These are phyloP conservation scores for Smutsia temminckii DNA, from an alignment of 2,797 vertebrate genomes.

Conservation along the genomic window DNA sequence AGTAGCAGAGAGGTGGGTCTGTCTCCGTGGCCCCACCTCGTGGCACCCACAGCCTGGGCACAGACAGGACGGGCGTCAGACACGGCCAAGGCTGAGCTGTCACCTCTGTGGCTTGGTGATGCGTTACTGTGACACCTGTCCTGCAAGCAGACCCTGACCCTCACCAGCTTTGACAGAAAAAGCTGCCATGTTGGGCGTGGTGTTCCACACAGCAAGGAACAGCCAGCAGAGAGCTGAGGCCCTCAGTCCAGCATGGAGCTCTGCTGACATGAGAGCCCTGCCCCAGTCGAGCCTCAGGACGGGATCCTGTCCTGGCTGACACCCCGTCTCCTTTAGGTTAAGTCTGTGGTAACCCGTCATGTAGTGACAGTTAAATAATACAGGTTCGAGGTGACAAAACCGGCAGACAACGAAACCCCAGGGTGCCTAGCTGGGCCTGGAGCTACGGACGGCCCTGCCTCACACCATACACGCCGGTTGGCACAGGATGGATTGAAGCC, in stretches of 20 bases:
- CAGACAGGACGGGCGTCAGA: background rate
- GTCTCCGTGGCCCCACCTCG: background rate
- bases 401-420: background rate
- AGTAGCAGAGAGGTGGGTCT: background rate
- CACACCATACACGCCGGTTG: no score
- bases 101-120: no score
- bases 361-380: background rate
- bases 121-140: background rate
- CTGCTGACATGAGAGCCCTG: no score
- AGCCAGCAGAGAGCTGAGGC: background rate
- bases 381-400: background rate
- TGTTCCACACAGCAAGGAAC: background rate
- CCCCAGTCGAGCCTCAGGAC: fast-evolving
- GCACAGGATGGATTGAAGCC: no score
- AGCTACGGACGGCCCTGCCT: background rate
- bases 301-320: fast-evolving
- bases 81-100: background rate
- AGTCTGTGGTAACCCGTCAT: background rate
- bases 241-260: background rate
- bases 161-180: background rate
- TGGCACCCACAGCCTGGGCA: background rate
- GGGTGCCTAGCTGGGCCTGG: background rate
- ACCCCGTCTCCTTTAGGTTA: background rate
- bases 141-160: background rate
- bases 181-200: background rate